Conservation (phyloP, 92 coral and sea anemone species). For the Heliopora coerulea region DNA sequence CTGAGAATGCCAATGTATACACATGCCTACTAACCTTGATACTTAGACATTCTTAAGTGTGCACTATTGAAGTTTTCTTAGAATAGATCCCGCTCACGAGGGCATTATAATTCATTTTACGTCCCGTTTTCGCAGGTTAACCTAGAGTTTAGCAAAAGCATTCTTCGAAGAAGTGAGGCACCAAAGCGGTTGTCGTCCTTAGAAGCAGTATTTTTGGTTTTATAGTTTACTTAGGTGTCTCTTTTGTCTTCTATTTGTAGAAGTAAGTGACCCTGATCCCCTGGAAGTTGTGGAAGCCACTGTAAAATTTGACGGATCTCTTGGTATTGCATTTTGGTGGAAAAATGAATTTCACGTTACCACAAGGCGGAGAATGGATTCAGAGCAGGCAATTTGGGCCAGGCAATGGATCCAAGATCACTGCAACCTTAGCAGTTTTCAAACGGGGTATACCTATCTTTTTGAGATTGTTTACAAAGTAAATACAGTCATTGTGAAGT, state of each 20-base stretch:
- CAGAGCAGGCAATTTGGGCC: slow-evolving; percentile 31
- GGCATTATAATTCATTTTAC: too few relatives aligned
- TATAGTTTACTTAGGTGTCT: too few relatives aligned
- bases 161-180: too few relatives aligned
- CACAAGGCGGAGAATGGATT: slow-evolving; percentile 31
- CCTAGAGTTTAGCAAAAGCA: too few relatives aligned
- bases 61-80: too few relatives aligned
- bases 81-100: too few relatives aligned
- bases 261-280: not conserved
- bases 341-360: slow-evolving; percentile 17
- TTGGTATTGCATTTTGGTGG: slow-evolving; percentile 30
- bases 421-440: not conserved
- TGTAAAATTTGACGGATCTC: slow-evolving; percentile 23
- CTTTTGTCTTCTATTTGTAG: not conserved
- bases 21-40: too few relatives aligned
- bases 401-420: slow-evolving; percentile 31
- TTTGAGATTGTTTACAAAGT: slow-evolving; percentile 25
- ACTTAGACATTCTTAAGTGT: too few relatives aligned
- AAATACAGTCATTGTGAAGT: slow-evolving; percentile 18
- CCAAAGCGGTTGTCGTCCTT: too few relatives aligned
- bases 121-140: too few relatives aligned
- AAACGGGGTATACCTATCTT: slow-evolving; percentile 16
- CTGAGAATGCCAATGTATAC: too few relatives aligned
- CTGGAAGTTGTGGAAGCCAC: slow-evolving; percentile 28
- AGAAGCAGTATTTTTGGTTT: too few relatives aligned